A percentile compares a stretch with the other conserved stretches of the same genome.
Conservation (phyloP, 2,797 vertebrate species). For the Gallinago nigripennis region DNA sequence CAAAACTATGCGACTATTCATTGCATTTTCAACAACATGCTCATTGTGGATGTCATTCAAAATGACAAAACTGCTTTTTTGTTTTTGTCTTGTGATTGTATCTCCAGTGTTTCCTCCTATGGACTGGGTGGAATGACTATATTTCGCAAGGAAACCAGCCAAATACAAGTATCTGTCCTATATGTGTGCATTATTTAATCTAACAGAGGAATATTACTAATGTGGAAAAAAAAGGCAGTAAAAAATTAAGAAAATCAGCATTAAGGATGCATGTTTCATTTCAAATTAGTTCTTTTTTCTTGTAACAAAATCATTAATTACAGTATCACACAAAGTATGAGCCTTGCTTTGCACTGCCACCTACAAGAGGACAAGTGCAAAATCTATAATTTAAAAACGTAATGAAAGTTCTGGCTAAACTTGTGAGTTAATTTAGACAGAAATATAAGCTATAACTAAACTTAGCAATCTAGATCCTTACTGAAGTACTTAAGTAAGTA, state of each 20-base stretch:
- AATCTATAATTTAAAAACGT: not conserved
- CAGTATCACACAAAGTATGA: not conserved
- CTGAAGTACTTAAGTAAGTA: not conserved
- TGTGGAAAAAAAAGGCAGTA: not conserved
- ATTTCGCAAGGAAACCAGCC: not conserved
- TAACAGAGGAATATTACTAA: not conserved
- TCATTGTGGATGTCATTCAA: not conserved
- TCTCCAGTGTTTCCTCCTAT: not conserved
- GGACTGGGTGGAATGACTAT: not conserved
- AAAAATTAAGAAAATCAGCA: not conserved
- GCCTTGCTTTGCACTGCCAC: not conserved
- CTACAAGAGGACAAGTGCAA: not conserved
- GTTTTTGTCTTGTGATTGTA: not conserved
- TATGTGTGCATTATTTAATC: accelerated
- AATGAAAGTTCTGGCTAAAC: not conserved
- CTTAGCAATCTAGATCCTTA: not conserved
- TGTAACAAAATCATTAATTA: not conserved
- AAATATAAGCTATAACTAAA: not conserved
- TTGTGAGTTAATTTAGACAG: not conserved
- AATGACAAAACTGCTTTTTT: not conserved
- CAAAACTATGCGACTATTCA: not conserved
- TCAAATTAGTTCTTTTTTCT: not conserved
- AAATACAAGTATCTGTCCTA: not conserved
- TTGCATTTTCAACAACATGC: not conserved
- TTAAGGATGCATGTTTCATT: not conserved